Percentiles rank a stretch among this genome's conserved stretches.
Conservation (phyloP, 2,113 vertebrate species). For the Microcebus griseorufus region DNA sequence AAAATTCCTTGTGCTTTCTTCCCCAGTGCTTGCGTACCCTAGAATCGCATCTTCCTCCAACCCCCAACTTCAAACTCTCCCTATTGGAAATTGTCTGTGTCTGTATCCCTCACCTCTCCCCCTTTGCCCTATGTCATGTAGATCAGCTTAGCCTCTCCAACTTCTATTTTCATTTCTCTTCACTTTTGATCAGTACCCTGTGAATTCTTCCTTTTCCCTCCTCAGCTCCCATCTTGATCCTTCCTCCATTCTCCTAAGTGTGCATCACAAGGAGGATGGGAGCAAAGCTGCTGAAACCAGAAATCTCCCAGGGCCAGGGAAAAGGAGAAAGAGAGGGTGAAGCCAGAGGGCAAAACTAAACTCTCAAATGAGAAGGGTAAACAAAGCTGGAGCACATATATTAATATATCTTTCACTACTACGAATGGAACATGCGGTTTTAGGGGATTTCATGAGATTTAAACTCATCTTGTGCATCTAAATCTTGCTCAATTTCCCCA, state of each 20-base stretch:
- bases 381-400: background rate
- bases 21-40: too few relatives aligned
- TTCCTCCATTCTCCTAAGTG: background rate
- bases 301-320: background rate
- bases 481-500: background rate
- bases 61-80: background rate
- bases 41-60: background rate
- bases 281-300: background rate
- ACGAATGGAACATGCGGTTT: background rate
- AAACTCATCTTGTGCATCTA: background rate
- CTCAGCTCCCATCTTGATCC: too few relatives aligned
- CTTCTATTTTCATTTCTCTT: background rate
- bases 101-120: background rate
- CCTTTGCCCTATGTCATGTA: background rate
- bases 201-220: background rate
- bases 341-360: background rate
- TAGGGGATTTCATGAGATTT: background rate
- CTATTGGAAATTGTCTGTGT: background rate
- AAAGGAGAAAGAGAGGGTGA: background rate
- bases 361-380: background rate
- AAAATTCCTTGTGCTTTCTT: background rate
- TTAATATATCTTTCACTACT: background rate
- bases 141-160: background rate
- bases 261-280: background rate
- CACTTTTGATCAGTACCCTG: background rate